Conservation (phyloP, 1,140 invertebrate genomes). For the Bradysia coprophila region DNA sequence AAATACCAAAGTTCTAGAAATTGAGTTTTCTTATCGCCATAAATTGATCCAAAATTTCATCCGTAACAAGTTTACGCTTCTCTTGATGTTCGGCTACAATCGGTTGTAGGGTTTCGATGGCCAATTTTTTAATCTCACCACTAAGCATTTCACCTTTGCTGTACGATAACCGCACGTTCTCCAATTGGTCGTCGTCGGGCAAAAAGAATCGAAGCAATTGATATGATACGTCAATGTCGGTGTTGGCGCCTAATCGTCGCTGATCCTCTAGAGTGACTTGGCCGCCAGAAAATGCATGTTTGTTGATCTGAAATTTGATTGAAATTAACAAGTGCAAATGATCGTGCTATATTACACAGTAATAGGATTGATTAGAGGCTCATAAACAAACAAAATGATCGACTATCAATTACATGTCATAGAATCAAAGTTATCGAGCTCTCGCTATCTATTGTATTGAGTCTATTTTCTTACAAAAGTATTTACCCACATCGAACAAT, state of each 20-base stretch:
- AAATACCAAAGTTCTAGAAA: too few relatives aligned
- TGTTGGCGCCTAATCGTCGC: slow-evolving; percentile 75
- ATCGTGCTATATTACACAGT: too few relatives aligned
- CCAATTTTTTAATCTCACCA: slow-evolving; percentile 83
- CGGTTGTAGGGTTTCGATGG: slow-evolving; percentile 59
- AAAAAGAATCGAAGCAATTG: slow-evolving; percentile 94
- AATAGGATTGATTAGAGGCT: too few relatives aligned
- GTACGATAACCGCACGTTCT: slow-evolving; percentile 68
- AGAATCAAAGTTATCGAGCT: too few relatives aligned
- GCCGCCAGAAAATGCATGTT: slow-evolving; percentile 97
- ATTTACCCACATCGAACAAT: too few relatives aligned
- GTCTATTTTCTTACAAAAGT: too few relatives aligned
- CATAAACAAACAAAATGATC: too few relatives aligned
- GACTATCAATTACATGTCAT: too few relatives aligned
- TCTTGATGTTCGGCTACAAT: slow-evolving; percentile 72
- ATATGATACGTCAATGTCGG: slow-evolving; percentile 88
- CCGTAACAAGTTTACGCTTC: slow-evolving; percentile 59
- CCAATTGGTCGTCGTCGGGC: slow-evolving; percentile 81
- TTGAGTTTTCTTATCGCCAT: slow-evolving; percentile 72
- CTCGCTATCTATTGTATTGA: too few relatives aligned
- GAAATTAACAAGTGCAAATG: too few relatives aligned
- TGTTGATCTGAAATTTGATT: slow-evolving; percentile 76
- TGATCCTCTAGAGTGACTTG: slow-evolving; percentile 88
- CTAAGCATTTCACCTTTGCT: slow-evolving; percentile 79
- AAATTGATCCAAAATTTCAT: slow-evolving; percentile 66